These are phyloP conservation scores for Lithophane semibrunnea DNA, from an alignment of 2,888 invertebrate genomes.

Conservation along the genomic window DNA sequence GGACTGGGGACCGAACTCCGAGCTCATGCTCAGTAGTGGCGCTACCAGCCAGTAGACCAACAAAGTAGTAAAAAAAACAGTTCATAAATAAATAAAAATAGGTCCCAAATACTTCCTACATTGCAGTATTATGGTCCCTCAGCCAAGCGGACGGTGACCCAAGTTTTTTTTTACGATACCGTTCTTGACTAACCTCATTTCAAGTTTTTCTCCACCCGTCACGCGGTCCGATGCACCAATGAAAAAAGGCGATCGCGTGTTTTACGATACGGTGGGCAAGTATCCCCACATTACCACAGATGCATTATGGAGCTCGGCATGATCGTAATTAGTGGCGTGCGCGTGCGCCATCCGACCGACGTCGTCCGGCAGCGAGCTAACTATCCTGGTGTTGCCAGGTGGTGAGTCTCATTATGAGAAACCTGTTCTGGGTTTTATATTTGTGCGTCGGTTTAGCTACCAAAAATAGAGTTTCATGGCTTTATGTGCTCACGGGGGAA, in stretches of 20 bases:
- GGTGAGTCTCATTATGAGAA: conserved; percentile 36
- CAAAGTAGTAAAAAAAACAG: neutral
- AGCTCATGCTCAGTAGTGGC: too few relatives aligned
- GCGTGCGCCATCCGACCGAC: conserved; percentile 53
- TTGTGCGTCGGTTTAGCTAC: neutral
- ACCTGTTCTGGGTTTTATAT: conserved; percentile 40
- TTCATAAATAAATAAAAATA: neutral
- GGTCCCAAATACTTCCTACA: conserved; percentile 21
- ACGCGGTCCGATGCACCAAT: conserved; percentile 81
- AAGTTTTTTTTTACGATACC: conserved; percentile 71
- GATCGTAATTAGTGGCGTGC: conserved; percentile 69
- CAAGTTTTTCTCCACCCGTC: conserved; percentile 80
- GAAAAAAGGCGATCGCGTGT: conserved; percentile 83
- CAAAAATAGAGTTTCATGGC: neutral
- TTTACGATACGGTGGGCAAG: conserved; percentile 72
- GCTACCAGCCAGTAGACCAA: neutral
- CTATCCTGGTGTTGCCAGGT: conserved; percentile 56
- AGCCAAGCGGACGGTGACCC: conserved; percentile 71
- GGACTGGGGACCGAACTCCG: too few relatives aligned
- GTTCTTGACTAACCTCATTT: conserved; percentile 80
- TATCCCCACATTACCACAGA: conserved; percentile 78
- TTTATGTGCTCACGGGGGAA: neutral
- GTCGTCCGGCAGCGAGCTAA: conserved; percentile 44
- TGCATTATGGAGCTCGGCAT: conserved; percentile 76
- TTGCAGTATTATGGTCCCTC: conserved; percentile 35